phyloP scores from a whole-genome alignment of 2,797 vertebrate genomes.

The Poecilia picta region DNA sequence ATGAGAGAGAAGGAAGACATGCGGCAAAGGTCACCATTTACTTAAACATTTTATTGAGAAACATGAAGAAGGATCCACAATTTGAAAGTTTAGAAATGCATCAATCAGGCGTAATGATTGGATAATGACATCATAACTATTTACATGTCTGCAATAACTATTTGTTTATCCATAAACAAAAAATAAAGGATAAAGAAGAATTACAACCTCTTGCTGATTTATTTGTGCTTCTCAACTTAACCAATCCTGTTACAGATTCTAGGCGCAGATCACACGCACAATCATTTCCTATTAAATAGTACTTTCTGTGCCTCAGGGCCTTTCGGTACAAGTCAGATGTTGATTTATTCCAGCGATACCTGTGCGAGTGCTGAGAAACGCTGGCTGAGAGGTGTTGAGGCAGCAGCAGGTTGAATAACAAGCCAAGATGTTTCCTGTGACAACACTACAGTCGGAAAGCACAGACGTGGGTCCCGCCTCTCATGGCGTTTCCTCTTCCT shows the following conservation, averaged over 20 bases:
- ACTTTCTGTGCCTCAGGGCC: not conserved
- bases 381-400: not conserved
- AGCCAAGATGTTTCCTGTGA: not conserved
- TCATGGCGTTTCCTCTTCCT: constrained; percentile 11
- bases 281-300: constrained; percentile 1
- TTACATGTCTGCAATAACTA: not conserved
- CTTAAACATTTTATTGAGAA: not conserved
- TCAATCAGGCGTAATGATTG: not conserved
- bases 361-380: not conserved
- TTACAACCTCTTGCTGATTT: not conserved
- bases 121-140: not conserved
- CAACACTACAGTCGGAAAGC: not conserved
- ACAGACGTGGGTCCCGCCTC: constrained; percentile 3
- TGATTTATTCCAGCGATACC: not conserved
- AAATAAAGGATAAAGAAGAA: not conserved
- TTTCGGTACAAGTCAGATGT: not conserved
- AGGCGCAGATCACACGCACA: not conserved
- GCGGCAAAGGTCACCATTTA: not conserved
- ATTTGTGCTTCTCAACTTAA: not conserved
- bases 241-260: not conserved
- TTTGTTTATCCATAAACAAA: not conserved
- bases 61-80: not conserved
- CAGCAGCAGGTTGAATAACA: constrained; percentile 1
- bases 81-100: not conserved
- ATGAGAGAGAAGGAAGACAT: no score